These are phyloP conservation scores for Cepaea nemoralis DNA, from an alignment of 1,140 invertebrate species.

Conservation along the genomic window DNA sequence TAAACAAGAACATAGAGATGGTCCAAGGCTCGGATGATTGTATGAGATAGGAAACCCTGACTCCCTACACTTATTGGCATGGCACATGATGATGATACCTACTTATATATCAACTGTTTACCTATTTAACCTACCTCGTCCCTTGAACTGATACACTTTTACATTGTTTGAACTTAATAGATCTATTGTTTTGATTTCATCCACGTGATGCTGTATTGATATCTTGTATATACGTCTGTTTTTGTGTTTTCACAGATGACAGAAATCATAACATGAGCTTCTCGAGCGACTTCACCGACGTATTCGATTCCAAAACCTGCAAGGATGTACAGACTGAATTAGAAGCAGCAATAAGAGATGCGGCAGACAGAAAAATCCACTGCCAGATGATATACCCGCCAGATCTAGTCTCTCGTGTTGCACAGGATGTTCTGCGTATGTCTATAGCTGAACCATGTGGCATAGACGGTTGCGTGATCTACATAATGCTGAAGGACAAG, in stretches of 20 bases:
- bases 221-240: no score
- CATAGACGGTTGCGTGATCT: slow-evolving; percentile 8
- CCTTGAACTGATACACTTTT: no score
- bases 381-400: slow-evolving; percentile 30
- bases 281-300: slow-evolving; percentile 4
- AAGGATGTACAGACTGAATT: not conserved
- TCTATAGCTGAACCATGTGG: slow-evolving; percentile 35
- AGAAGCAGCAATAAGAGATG: slow-evolving; percentile 11
- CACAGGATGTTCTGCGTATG: slow-evolving; percentile 30
- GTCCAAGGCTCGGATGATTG: no score
- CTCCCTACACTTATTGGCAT: no score
- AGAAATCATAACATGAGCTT: slow-evolving; percentile 18
- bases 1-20: no score
- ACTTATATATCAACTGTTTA: no score
- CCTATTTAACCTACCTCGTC: no score
- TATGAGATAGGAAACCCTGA: no score
- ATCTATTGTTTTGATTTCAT: no score
- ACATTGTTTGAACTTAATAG: no score
- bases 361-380: not conserved
- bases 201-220: no score
- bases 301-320: not conserved
- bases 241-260: slow-evolving; percentile 11
- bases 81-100: no score
- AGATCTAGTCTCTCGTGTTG: slow-evolving; percentile 11
- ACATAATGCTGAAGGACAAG: slow-evolving; percentile 20